These are phyloP conservation scores for Serinus canaria DNA, from an alignment of 2,113 vertebrate species.

Conservation along the genomic window DNA sequence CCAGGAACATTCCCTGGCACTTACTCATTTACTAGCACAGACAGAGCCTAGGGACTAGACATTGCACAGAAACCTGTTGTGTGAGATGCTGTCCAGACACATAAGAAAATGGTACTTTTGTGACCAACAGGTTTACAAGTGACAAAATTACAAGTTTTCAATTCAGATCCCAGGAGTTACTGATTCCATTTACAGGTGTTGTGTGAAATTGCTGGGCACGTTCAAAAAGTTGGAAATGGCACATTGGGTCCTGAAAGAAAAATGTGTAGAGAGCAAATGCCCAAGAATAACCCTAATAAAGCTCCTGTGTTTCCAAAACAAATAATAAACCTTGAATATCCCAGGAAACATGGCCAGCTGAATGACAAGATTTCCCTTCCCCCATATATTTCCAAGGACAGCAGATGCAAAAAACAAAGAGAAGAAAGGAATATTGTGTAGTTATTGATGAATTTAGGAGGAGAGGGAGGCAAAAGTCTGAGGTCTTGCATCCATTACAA, in stretches of 20 bases:
- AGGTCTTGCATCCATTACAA: background rate
- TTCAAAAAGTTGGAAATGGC: background rate
- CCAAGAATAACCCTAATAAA: constrained; percentile 41
- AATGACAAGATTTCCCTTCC: background rate
- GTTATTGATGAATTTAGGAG: background rate
- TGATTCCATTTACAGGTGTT: background rate
- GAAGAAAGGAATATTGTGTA: background rate
- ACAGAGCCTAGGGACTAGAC: background rate
- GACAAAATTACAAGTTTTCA: background rate
- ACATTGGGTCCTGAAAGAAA: background rate
- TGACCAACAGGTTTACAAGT: background rate
- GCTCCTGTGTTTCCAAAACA: constrained; percentile 58
- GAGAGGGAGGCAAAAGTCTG: background rate
- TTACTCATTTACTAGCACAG: background rate
- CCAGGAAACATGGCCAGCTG: constrained; percentile 36
- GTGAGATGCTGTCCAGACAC: background rate
- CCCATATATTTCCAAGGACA: background rate
- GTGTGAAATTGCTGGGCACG: background rate
- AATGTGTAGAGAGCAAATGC: background rate
- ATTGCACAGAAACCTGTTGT: background rate
- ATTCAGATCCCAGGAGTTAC: background rate
- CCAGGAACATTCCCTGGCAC: constrained; percentile 4
- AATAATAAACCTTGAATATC: constrained; percentile 59
- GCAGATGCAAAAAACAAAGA: background rate
- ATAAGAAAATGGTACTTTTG: background rate